These are phyloP conservation scores for Atherinomorus stipes DNA, from an alignment of 2,113 vertebrate genomes.

Conservation along the genomic window DNA sequence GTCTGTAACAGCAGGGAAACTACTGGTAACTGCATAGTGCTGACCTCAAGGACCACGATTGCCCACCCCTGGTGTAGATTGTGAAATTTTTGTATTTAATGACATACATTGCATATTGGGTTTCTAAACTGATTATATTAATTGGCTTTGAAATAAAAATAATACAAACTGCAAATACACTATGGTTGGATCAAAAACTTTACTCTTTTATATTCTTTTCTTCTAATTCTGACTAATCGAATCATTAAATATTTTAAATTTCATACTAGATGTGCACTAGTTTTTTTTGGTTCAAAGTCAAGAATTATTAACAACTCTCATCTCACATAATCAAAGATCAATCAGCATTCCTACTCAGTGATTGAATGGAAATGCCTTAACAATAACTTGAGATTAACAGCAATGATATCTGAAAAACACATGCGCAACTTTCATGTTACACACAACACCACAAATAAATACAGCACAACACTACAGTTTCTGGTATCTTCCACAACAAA, in stretches of 20 bases:
- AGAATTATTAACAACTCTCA: constrained; percentile 67
- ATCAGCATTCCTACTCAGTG: constrained; percentile 72
- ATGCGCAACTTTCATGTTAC: constrained; percentile 66
- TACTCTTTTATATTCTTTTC: constrained; percentile 13
- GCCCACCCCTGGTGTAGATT: too few relatives aligned
- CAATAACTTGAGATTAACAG: constrained; percentile 76
- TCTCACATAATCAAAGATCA: constrained; percentile 68
- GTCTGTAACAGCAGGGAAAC: too few relatives aligned
- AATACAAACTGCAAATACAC: too few relatives aligned
- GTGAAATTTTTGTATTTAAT: too few relatives aligned
- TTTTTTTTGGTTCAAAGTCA: background rate
- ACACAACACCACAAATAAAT: constrained; percentile 68
- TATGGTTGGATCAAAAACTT: background rate
- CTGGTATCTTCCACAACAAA: constrained; percentile 82
- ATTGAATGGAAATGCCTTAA: constrained; percentile 78
- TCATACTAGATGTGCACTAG: constrained; percentile 55
- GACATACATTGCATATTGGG: too few relatives aligned
- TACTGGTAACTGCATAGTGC: too few relatives aligned
- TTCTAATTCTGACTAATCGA: too few relatives aligned
- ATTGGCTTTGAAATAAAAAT: background rate
- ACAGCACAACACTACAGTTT: constrained; percentile 81
- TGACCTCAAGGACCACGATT: too few relatives aligned
- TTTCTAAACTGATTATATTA: too few relatives aligned
- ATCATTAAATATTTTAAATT: constrained; percentile 23
- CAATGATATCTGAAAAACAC: constrained; percentile 77